Evolutionary conservation across 2,113 vertebrate genomes (phyloP), one percentile per base, ranked within the genome.

Genomic region (Glaucidium brasilianum): DNA sequence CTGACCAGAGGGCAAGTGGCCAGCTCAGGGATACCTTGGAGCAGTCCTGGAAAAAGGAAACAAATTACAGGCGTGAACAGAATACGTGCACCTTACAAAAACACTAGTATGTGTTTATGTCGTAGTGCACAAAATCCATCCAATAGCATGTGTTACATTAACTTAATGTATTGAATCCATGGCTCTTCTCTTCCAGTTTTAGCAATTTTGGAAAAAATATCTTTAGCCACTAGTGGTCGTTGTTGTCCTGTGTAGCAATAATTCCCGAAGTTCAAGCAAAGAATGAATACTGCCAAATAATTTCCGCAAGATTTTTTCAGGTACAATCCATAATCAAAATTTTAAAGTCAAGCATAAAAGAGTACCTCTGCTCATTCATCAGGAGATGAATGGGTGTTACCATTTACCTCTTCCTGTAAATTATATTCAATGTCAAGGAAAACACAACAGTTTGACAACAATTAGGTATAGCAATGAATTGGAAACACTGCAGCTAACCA

Each of bases 151-250:
- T 39, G 18, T 26, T 52, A 30, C n/a, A 7, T 41, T 64, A 50
- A 63, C 30, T 75, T 14, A 15, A 32, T 0, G 1, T 19, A 18
- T 10, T 17, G 14, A 39, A 37, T 5, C 37, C 27, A 7, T 2
- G 25, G 6, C 6, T 72, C n/a, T 37, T 56, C 35, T 64, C 49
- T 39, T 5, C 2, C 11, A 15, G 22, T 12, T 20, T 3, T 10
- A 56, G 37, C 32, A 5, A 12, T 68, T 58, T 60, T 14, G 58
- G 59, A 19, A 58, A 82, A 58, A 37, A 55, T 11, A 9, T 56
- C 45, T 83, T 68, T 14, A 63, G 15, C 98, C 98, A 97, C 98
- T 97, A 97, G 98, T 92, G 96, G 98, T 95, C 98, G 97, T 91
- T 97, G 97, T 96, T 97, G 98, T 41, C 86, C 98, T 91, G 92